Conservation (phyloP, 2,113 vertebrate species). For the Rhea americana region DNA sequence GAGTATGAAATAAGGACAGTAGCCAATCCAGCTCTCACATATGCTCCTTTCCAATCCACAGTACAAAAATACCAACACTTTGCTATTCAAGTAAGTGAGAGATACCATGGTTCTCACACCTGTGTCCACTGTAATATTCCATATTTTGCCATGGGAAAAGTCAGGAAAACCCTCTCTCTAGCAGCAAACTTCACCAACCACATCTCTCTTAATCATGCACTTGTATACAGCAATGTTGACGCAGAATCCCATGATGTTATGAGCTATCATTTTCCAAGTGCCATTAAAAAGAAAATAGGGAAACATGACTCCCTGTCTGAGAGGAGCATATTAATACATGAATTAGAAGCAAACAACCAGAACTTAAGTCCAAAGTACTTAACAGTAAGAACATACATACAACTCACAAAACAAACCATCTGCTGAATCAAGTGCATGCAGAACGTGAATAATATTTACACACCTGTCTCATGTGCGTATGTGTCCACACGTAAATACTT, state of each 20-base stretch:
- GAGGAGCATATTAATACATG: not conserved
- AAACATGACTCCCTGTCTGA: not conserved
- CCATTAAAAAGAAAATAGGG: not conserved
- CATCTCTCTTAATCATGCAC: not conserved
- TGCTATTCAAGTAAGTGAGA: not conserved
- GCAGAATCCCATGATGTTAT: not conserved
- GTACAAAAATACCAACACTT: not conserved
- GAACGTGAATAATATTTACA: not conserved
- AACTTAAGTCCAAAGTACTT: not conserved
- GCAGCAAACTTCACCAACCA: rapidly evolving
- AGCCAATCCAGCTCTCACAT: not conserved
- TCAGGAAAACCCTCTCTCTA: not conserved
- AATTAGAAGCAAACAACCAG: not conserved
- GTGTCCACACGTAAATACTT: not conserved
- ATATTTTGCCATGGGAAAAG: not conserved
- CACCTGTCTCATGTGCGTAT: rapidly evolving
- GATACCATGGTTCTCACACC: not conserved
- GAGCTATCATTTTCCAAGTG: not conserved
- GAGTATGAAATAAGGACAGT: not conserved
- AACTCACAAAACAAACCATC: not conserved
- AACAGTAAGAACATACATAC: not conserved
- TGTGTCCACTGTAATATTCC: not conserved
- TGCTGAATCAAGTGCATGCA: not conserved
- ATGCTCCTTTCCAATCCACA: not conserved
- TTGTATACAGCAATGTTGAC: not conserved